Evolutionary conservation across 1,140 invertebrate species (phyloP).

Genomic region (Cydia fagiglandana): DNA sequence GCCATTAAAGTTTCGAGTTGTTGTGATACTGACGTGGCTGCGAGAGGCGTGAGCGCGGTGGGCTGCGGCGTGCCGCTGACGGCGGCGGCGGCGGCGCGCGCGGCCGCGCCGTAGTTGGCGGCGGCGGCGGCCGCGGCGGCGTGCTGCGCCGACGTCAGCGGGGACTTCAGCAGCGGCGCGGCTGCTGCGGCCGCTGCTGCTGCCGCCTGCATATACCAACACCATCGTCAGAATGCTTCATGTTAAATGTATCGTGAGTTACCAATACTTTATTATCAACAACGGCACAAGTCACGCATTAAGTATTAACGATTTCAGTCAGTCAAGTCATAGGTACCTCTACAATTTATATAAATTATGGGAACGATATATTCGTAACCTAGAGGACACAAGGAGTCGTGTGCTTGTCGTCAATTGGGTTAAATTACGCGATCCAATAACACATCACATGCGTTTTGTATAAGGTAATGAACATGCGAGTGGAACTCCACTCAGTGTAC

Average conservation of each 20-base stretch:
- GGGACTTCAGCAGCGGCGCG: slow-evolving; percentile 84
- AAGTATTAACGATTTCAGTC: background rate
- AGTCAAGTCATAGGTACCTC: background rate
- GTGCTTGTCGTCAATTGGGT: background rate
- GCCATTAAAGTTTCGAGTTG: too few species aligned
- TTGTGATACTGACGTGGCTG: slow-evolving; percentile 55
- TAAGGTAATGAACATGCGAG: too few species aligned
- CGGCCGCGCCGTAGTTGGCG: slow-evolving; percentile 80
- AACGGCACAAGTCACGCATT: background rate
- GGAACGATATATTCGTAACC: background rate
- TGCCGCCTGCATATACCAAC: slow-evolving; percentile 48
- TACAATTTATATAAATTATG: background rate
- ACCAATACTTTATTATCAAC: background rate
- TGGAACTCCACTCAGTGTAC: too few species aligned
- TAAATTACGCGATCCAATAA: background rate
- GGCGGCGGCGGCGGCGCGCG: slow-evolving; percentile 85
- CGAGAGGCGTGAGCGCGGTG: slow-evolving; percentile 58
- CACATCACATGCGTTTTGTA: background rate
- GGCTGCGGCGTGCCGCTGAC: slow-evolving; percentile 89
- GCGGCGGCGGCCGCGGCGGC: slow-evolving; percentile 86
- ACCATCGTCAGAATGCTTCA: background rate
- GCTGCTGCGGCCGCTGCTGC: slow-evolving; percentile 83
- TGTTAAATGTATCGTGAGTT: background rate
- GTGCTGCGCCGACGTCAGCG: slow-evolving; percentile 82
- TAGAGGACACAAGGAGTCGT: background rate